Percentiles rank a stretch among this genome's conserved stretches.
These are phyloP conservation scores for Benitochromis conjunctus DNA, from an alignment of 2,113 vertebrate species.

Conservation along the genomic window DNA sequence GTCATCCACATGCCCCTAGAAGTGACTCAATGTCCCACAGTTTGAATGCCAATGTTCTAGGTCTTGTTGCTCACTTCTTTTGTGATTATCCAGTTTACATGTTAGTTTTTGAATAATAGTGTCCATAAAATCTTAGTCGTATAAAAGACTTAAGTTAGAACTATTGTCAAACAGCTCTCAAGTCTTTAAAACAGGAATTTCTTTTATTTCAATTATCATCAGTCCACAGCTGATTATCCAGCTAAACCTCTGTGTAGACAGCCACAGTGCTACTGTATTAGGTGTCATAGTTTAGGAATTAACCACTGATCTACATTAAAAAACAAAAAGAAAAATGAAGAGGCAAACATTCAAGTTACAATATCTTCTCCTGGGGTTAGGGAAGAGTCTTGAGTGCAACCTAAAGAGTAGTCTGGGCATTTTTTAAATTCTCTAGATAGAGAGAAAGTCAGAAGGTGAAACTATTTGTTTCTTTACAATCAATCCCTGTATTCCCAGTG, in stretches of 20 bases:
- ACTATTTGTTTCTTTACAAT: not conserved
- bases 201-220: not conserved
- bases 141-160: not conserved
- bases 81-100: too few relatives aligned
- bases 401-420: not conserved
- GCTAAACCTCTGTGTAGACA: not conserved
- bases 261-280: not conserved
- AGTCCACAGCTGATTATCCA: too few relatives aligned
- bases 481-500: rapidly evolving
- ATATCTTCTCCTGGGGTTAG: not conserved
- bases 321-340: not conserved
- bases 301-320: not conserved
- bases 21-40: not conserved
- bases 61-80: not conserved
- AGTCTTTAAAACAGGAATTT: not conserved
- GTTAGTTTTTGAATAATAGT: not conserved
- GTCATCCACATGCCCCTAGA: too few relatives aligned
- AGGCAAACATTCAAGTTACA: not conserved
- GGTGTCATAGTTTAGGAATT: not conserved
- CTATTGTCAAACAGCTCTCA: not conserved
- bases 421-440: not conserved
- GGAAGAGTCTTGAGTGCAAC: not conserved
- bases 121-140: not conserved
- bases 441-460: not conserved
- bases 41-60: not conserved